Conservation (phyloP, 2,888 invertebrate genomes). For the Chromoteleia sp. region DNA sequence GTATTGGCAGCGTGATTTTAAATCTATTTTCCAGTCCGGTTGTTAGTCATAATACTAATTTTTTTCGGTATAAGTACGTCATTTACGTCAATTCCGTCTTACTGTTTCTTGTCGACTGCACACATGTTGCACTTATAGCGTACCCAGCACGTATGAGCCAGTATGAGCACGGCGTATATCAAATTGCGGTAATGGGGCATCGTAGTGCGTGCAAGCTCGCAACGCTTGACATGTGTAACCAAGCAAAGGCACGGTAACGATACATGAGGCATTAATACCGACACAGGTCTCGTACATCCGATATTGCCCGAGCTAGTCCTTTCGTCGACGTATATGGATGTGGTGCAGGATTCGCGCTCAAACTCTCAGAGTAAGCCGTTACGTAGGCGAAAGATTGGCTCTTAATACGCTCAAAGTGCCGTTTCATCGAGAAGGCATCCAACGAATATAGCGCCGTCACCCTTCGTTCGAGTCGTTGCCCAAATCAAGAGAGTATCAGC, state of each 20-base stretch:
- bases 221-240: conserved; percentile 71
- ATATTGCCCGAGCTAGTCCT: conserved; percentile 55
- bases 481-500: conserved; percentile 4
- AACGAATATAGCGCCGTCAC: conserved; percentile 41
- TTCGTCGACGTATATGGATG: conserved; percentile 58
- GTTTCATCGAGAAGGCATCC: conserved; percentile 64
- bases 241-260: conserved; percentile 75
- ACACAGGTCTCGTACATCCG: conserved; percentile 48
- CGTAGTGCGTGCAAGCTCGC: conserved; percentile 70
- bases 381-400: conserved; percentile 71
- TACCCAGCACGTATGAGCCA: conserved; percentile 65
- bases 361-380: conserved; percentile 70
- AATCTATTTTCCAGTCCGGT: conserved; percentile 33
- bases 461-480: conserved; percentile 1
- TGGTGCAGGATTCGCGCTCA: conserved; percentile 44
- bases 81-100: conserved; percentile 51
- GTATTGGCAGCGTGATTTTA: conserved; percentile 14
- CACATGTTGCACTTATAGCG: conserved; percentile 39
- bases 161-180: conserved; percentile 53
- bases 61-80: conserved; percentile 33
- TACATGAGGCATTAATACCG: conserved; percentile 73
- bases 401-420: conserved; percentile 76
- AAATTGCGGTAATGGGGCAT: conserved; percentile 76
- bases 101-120: conserved; percentile 49
- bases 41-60: conserved; percentile 29